Percentiles rank a stretch among this genome's conserved stretches.
These are phyloP conservation scores for Nesidiocoris tenuis DNA, from an alignment of 2,888 invertebrate species.

Conservation along the genomic window DNA sequence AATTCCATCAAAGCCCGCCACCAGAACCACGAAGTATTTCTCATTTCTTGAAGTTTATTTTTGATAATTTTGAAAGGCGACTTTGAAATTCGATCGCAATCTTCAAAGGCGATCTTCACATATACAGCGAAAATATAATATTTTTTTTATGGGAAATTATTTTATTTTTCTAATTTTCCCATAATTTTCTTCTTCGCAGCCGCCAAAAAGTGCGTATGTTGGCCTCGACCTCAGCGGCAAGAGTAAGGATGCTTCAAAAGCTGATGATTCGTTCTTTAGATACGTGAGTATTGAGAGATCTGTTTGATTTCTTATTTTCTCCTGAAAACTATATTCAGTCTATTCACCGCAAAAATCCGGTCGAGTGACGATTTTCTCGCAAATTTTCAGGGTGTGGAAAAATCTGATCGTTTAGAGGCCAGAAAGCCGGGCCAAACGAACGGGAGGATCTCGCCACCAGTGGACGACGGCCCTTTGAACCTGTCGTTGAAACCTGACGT, in stretches of 20 bases:
- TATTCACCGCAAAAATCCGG: too few species aligned
- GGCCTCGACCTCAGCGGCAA: slow-evolving; percentile 47
- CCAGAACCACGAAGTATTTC: slow-evolving; percentile 28
- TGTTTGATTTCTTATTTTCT: slow-evolving; percentile 52
- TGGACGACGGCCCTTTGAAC: slow-evolving; percentile 72
- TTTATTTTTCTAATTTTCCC: too few species aligned
- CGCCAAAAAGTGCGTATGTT: slow-evolving; percentile 39
- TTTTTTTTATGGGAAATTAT: too few species aligned
- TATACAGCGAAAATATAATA: not conserved
- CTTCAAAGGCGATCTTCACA: not conserved
- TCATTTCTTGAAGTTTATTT: not conserved
- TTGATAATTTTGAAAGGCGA: too few species aligned
- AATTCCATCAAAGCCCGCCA: slow-evolving; percentile 35
- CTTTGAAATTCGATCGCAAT: too few species aligned
- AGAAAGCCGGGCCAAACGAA: slow-evolving; percentile 72
- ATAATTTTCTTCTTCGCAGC: slow-evolving; percentile 29
- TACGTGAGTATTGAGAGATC: slow-evolving; percentile 17
- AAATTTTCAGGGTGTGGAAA: slow-evolving; percentile 42
- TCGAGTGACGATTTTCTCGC: not conserved
- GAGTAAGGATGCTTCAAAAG: slow-evolving; percentile 45
- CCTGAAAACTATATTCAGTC: too few species aligned
- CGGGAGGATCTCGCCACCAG: slow-evolving; percentile 51
- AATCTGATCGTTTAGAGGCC: slow-evolving; percentile 70
- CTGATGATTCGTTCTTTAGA: slow-evolving; percentile 39
- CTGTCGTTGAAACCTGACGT: slow-evolving; percentile 72